These are phyloP conservation scores for Flexamia atlantica DNA, from an alignment of 2,888 invertebrate genomes.

Conservation along the genomic window DNA sequence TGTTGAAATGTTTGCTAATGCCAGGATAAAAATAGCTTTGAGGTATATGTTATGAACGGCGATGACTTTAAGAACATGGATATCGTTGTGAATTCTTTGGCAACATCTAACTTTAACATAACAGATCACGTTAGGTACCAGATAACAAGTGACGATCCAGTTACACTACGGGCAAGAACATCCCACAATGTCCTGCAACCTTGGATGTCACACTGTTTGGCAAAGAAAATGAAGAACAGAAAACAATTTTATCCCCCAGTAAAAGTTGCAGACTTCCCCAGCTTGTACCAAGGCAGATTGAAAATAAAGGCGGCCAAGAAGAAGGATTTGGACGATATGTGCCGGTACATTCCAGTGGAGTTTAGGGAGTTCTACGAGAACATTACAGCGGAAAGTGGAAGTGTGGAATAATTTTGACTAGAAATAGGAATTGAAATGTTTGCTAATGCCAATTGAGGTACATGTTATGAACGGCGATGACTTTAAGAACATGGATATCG, in stretches of 20 bases:
- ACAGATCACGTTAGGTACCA: constrained; percentile 67
- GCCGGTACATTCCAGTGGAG: constrained; percentile 41
- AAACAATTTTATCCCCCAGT: constrained; percentile 33
- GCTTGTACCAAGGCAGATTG: constrained; percentile 16
- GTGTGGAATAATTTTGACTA: too few species aligned
- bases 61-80: constrained; percentile 65
- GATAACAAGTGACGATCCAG: constrained; percentile 65
- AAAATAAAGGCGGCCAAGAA: constrained; percentile 51
- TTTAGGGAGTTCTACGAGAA: constrained; percentile 42
- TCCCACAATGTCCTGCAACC: constrained; percentile 56
- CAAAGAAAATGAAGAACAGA: constrained; percentile 33
- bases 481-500: constrained; percentile 65
- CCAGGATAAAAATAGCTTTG: constrained; percentile 63
- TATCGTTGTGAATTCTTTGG: constrained; percentile 59
- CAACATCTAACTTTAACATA: constrained; percentile 66
- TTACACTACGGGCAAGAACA: constrained; percentile 32
- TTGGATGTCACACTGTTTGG: constrained; percentile 35
- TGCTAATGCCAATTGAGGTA: constrained; percentile 64
- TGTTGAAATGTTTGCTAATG: constrained; percentile 66
- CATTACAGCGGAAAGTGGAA: constrained; percentile 12
- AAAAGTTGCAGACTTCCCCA: constrained; percentile 42
- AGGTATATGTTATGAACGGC: constrained; percentile 52
- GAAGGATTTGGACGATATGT: constrained; percentile 58
- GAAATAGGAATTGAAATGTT: too few species aligned
- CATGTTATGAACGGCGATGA: constrained; percentile 55